A percentile compares a stretch with the other conserved stretches of the same genome.
phyloP scores from a whole-genome alignment of 2,888 invertebrate species.

The Hydraecia micacea region DNA sequence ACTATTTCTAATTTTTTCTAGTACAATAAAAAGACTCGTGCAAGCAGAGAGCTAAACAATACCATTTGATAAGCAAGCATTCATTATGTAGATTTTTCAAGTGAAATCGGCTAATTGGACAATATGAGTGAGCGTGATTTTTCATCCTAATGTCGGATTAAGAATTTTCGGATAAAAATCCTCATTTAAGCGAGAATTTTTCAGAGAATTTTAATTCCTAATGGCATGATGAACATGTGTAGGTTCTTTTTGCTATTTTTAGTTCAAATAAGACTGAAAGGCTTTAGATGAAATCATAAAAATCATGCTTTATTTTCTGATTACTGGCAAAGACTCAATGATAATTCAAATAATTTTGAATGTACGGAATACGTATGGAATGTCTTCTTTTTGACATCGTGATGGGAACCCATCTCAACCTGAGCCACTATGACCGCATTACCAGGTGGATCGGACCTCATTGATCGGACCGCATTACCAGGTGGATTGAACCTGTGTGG shows the following conservation, averaged over 20 bases:
- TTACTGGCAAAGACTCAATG: slow-evolving; percentile 1
- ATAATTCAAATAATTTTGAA: slow-evolving; percentile 3
- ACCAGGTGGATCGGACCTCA: slow-evolving; percentile 28
- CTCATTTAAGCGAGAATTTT: background rate
- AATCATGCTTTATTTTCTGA: background rate
- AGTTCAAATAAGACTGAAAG: background rate
- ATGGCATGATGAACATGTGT: background rate
- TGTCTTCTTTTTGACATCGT: slow-evolving; percentile 18
- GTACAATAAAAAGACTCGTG: background rate
- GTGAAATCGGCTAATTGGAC: slow-evolving; percentile 33
- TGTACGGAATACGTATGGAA: background rate
- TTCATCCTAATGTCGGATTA: slow-evolving; percentile 51
- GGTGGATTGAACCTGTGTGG: slow-evolving; percentile 29
- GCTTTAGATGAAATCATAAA: background rate
- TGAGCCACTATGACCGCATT: slow-evolving; percentile 5
- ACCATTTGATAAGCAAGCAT: background rate
- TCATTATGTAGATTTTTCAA: slow-evolving; percentile 11
- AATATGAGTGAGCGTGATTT: slow-evolving; percentile 44
- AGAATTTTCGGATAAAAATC: slow-evolving; percentile 27
- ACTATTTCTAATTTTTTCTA: slow-evolving; percentile 8
- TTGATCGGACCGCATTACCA: slow-evolving; percentile 38
- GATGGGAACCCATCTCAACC: slow-evolving; percentile 22
- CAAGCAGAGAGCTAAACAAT: slow-evolving; percentile 5
- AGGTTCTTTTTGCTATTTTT: background rate
- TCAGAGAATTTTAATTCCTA: slow-evolving; percentile 6